Conservation (phyloP, 2,797 vertebrate species). For the Labroides dimidiatus region DNA sequence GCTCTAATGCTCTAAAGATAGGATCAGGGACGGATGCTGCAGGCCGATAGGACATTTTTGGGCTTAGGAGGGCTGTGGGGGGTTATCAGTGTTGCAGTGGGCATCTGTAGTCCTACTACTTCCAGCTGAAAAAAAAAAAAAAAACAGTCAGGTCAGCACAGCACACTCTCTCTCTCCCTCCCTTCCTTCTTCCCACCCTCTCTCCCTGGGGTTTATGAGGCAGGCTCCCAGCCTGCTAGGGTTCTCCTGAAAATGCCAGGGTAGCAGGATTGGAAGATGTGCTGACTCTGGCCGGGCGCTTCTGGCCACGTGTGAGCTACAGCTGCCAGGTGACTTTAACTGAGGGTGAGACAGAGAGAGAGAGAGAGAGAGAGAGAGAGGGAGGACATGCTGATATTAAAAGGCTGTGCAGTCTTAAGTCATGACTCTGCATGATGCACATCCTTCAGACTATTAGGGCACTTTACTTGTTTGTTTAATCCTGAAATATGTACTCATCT, state of each 20-base stretch:
- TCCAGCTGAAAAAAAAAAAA: conserved; percentile 81
- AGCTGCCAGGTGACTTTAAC: conserved; percentile 87
- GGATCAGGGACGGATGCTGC: conserved; percentile 24
- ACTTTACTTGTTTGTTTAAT: neutral
- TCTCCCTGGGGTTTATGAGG: conserved; percentile 79
- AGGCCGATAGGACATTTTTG: conserved; percentile 40
- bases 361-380: conserved; percentile 17
- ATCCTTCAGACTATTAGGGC: conserved; percentile 17
- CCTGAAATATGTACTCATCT: neutral
- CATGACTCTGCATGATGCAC: conserved; percentile 45
- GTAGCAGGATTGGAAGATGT: conserved; percentile 86
- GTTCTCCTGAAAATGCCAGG: conserved; percentile 85
- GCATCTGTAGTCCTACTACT: conserved; percentile 68
- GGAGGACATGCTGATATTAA: conserved; percentile 69
- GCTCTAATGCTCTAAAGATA: conserved; percentile 8
- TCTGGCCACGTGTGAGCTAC: conserved; percentile 86
- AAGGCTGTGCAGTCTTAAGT: conserved; percentile 50
- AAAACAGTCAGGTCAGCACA: conserved; percentile 81
- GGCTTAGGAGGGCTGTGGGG: conserved; percentile 22
- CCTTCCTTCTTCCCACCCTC: conserved; percentile 27
- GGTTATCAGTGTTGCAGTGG: conserved; percentile 51
- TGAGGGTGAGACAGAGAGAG: conserved; percentile 48
- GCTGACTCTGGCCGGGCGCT: conserved; percentile 83
- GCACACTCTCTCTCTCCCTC: conserved; percentile 47
- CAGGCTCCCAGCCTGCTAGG: conserved; percentile 81